These are phyloP conservation scores for Clarias macrocephalus DNA, from an alignment of 2,113 vertebrate species.

Conservation along the genomic window DNA sequence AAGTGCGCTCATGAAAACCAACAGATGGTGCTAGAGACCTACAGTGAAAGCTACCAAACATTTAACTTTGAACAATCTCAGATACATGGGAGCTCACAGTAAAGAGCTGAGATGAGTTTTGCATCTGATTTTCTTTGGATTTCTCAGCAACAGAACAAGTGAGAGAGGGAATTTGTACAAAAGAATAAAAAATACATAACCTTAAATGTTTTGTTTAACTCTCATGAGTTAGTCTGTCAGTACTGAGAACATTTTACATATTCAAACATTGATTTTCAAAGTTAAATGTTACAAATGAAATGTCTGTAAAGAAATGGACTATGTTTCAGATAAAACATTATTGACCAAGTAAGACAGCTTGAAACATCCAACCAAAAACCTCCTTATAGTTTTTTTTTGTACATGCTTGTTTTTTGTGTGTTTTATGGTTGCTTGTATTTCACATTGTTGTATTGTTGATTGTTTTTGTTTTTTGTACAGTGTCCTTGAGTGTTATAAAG, in stretches of 20 bases:
- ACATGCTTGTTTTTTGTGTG: no score
- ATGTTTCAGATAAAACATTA: not conserved
- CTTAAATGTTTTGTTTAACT: not conserved
- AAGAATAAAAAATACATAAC: not conserved
- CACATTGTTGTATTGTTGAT: no score
- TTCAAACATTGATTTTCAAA: not conserved
- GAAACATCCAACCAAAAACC: not conserved
- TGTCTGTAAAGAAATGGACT: not conserved
- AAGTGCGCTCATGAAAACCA: not conserved
- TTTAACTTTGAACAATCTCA: not conserved
- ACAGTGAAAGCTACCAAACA: not conserved
- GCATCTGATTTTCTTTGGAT: not conserved
- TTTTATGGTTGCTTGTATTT: no score
- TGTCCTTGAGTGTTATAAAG: no score
- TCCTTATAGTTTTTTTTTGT: no score
- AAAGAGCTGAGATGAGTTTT: not conserved
- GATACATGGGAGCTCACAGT: not conserved
- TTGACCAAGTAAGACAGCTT: not conserved
- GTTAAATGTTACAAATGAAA: not conserved
- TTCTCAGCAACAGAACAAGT: not conserved
- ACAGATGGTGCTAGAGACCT: slow-evolving; percentile 32
- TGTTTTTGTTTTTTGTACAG: no score
- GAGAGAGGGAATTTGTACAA: no score
- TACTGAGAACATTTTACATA: not conserved
- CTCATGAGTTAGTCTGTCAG: not conserved